Evolutionary conservation across 2,797 vertebrate species (phyloP).

Genomic region (Linurgus olivaceus): DNA sequence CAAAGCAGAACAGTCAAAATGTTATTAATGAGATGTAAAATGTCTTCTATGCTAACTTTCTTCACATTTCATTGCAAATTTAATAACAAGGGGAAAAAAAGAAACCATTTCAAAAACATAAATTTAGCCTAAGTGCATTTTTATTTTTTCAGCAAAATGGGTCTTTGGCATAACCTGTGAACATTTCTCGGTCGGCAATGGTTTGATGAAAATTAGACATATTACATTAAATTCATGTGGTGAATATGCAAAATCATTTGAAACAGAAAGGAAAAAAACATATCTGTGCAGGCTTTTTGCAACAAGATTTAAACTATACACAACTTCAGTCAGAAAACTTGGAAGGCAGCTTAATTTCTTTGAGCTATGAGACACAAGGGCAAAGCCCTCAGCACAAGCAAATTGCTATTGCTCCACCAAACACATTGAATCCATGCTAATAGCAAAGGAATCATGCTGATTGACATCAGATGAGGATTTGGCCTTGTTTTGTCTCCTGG

Average conservation of each 20-base stretch:
- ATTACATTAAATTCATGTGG: not conserved
- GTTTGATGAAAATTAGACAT: constrained; percentile 23
- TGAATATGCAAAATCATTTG: constrained; percentile 23
- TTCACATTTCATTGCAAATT: not conserved
- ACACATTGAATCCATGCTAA: constrained; percentile 17
- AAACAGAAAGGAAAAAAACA: constrained; percentile 34
- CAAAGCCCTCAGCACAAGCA: constrained; percentile 10
- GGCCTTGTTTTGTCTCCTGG: not conserved
- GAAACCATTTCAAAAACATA: not conserved
- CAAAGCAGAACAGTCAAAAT: not conserved
- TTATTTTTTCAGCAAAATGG: not conserved
- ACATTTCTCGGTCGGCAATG: not conserved
- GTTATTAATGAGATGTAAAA: constrained; percentile 13
- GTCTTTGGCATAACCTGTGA: not conserved
- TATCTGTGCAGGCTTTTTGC: not conserved
- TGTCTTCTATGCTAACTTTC: not conserved
- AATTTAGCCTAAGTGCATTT: not conserved
- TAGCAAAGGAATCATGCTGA: constrained; percentile 28
- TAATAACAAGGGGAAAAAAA: not conserved
- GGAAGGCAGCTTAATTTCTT: constrained; percentile 17
- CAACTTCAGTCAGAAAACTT: not conserved
- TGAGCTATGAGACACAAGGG: constrained; percentile 18
- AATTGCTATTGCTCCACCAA: constrained; percentile 36
- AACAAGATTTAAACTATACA: not conserved
- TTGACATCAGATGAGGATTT: constrained; percentile 55